Evolutionary conservation across 2,888 invertebrate genomes (phyloP), one percentile per base, ranked within the genome.

Genomic region (Orchestes rusci): DNA sequence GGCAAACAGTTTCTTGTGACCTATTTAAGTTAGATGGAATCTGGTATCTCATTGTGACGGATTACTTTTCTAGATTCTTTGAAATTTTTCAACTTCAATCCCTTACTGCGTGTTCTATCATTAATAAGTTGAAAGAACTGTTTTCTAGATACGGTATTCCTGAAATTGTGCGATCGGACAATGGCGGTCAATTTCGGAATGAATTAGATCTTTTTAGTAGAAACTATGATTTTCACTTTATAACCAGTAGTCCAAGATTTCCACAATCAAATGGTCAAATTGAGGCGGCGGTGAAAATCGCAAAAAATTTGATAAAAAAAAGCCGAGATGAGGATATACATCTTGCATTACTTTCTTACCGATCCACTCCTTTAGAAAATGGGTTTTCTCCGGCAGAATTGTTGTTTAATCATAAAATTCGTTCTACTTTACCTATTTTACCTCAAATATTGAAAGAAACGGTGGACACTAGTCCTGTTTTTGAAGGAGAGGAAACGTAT

Each of bases 251-350:
- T n/a, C n/a, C n/a, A n/a, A 1, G 15, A n/a, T 30, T 30, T 30
- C 31, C 31, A 12, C 31, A 30, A 12, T 30, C 31, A 15, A 30
- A 30, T 30, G 31, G 31, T n/a, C 13, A n/a, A 7, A 15, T 12
- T 7, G 31, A 30, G 31, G 31, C n/a, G n/a, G n/a, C n/a, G n/a
- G n/a, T n/a, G n/a, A n/a, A n/a, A n/a, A n/a, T n/a, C n/a, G n/a
- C n/a, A 30, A 30, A 30, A 30, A 30, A 30, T 12, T 30, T 30
- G 15, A 12, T 30, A 12, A 30, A 30, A 12, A 30, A 30, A 30
- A 30, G 15, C 5, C 10, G 15, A 30, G 7, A n/a, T n/a, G n/a
- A n/a, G n/a, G n/a, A n/a, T n/a, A n/a, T n/a, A n/a, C n/a, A 23
- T 5, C 23, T 23, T 23, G 10, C 23, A 23, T 23, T 10, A 23